A percentile compares a stretch with the other conserved stretches of the same genome.
phyloP scores from a whole-genome alignment of 2,888 invertebrate genomes.

The Caenorhabditis auriculariae region DNA sequence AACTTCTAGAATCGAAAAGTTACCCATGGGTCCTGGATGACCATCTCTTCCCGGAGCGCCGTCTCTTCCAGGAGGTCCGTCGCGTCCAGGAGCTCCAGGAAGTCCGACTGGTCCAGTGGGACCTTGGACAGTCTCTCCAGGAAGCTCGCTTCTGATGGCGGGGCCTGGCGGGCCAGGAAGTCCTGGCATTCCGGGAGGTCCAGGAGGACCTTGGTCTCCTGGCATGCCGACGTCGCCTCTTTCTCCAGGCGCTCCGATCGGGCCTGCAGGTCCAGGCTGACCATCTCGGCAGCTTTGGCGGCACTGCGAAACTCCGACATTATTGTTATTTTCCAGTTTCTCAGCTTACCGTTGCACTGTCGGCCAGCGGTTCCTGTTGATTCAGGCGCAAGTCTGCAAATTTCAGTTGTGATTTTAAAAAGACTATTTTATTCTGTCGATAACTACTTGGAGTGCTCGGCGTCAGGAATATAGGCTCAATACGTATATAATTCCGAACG shows the following conservation, averaged over 20 bases:
- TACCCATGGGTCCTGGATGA: slow-evolving; percentile 18
- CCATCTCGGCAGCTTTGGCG: slow-evolving; percentile 38
- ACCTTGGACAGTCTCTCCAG: slow-evolving; percentile 5
- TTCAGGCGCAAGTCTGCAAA: too few species aligned
- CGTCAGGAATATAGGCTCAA: too few species aligned
- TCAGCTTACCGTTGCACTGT: too few species aligned
- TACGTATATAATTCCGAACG: too few species aligned
- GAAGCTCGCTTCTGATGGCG: slow-evolving; percentile 3
- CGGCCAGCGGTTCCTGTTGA: too few species aligned
- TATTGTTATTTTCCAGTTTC: too few species aligned
- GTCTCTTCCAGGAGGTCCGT: slow-evolving; percentile 37
- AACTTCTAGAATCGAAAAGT: too few species aligned
- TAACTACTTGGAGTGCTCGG: too few species aligned
- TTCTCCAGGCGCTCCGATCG: slow-evolving; percentile 30
- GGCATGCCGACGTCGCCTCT: slow-evolving; percentile 40
- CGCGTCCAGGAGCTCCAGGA: slow-evolving; percentile 33
- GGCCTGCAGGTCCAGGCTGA: slow-evolving; percentile 37
- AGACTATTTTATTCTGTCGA: too few species aligned
- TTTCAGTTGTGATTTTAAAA: too few species aligned
- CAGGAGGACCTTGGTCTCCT: slow-evolving; percentile 35
- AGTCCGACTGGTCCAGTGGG: slow-evolving; percentile 33
- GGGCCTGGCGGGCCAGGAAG: slow-evolving; percentile 35
- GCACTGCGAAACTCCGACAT: slow-evolving; percentile 19
- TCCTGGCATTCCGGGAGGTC: slow-evolving; percentile 33
- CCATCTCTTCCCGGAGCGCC: slow-evolving; percentile 19